phyloP scores from a whole-genome alignment of 1,140 invertebrate genomes.

The Hyposmocoma kahamanoa region DNA sequence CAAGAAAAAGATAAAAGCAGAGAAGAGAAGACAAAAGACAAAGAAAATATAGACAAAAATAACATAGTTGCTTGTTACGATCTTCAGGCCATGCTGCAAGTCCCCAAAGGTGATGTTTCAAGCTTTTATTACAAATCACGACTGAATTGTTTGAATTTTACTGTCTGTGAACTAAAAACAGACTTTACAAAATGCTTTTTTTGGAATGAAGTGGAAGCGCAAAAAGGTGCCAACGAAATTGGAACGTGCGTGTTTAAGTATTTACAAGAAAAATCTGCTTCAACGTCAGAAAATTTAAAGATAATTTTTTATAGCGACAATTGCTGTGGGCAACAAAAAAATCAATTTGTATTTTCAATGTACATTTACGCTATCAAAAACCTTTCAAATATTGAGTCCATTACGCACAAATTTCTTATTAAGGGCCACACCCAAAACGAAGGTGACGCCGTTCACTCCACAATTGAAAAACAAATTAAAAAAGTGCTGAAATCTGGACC shows the following conservation, averaged over 20 bases:
- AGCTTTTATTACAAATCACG: too few relatives aligned
- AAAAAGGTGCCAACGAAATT: background rate
- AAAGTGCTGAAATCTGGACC: constrained; percentile 33
- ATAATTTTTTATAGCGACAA: background rate
- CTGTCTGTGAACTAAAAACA: too few relatives aligned
- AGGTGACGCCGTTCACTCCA: constrained; percentile 46
- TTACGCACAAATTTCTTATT: constrained; percentile 58
- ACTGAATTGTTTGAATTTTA: too few relatives aligned
- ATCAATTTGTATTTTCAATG: too few relatives aligned
- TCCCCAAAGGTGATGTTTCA: too few relatives aligned
- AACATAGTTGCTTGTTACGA: constrained; percentile 41
- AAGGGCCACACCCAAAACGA: constrained; percentile 61
- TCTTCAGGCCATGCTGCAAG: constrained; percentile 42
- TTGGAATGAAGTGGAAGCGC: too few relatives aligned
- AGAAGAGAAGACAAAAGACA: constrained; percentile 18
- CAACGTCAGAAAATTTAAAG: background rate
- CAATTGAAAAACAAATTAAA: constrained; percentile 40
- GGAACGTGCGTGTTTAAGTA: background rate
- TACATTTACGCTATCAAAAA: background rate
- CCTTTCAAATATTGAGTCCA: constrained; percentile 18
- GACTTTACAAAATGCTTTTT: too few relatives aligned
- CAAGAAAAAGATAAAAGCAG: constrained; percentile 22
- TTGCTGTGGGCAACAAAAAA: background rate
- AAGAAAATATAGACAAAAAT: constrained; percentile 9
- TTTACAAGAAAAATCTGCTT: background rate